phyloP scores from a whole-genome alignment of 2,797 vertebrate genomes.

The Chloroceryle amazona region DNA sequence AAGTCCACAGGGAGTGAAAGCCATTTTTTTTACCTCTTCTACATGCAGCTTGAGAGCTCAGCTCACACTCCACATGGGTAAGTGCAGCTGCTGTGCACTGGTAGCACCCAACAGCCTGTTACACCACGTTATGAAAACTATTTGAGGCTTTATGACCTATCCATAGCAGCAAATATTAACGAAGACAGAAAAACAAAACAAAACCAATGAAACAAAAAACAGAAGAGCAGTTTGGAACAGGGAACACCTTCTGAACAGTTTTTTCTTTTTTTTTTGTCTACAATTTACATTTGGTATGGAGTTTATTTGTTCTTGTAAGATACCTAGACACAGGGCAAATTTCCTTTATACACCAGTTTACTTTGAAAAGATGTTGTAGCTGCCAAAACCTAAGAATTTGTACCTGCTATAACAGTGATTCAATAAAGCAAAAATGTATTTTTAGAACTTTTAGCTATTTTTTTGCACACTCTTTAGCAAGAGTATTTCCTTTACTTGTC shows the following conservation, averaged over 20 bases:
- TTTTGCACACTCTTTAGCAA: not conserved
- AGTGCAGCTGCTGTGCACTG: not conserved
- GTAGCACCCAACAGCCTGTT: not conserved
- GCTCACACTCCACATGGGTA: rapidly evolving
- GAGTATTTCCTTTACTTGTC: not conserved
- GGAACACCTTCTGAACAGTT: not conserved
- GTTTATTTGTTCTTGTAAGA: not conserved
- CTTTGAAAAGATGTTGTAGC: not conserved
- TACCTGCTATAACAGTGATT: not conserved
- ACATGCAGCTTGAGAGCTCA: not conserved
- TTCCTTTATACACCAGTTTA: not conserved
- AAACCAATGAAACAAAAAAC: not conserved
- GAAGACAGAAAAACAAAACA: not conserved
- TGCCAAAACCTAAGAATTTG: not conserved
- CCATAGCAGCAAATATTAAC: not conserved
- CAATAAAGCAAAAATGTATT: not conserved
- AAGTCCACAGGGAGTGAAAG: not conserved
- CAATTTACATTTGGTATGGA: not conserved
- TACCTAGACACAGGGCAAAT: not conserved
- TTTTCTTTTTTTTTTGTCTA: not conserved
- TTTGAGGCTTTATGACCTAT: not conserved
- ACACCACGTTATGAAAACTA: not conserved
- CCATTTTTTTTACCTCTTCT: not conserved
- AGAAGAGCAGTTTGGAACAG: not conserved
- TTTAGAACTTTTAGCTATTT: not conserved